These are phyloP conservation scores for Catocala nupta DNA, from an alignment of 2,888 invertebrate genomes.

Conservation along the genomic window DNA sequence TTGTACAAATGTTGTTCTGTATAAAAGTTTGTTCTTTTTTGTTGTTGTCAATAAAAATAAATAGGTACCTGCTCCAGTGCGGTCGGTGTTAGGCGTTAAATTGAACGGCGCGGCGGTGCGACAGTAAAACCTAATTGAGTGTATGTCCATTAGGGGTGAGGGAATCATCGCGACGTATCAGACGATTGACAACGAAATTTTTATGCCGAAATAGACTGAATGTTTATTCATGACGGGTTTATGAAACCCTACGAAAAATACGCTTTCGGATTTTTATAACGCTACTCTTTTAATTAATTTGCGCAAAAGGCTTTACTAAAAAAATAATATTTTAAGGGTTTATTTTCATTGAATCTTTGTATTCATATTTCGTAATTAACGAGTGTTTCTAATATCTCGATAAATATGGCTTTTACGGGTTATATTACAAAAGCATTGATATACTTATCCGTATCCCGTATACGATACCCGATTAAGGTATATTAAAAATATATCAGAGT, in stretches of 20 bases:
- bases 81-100: conserved; percentile 82
- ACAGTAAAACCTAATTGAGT: conserved; percentile 85
- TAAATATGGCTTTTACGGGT: not conserved
- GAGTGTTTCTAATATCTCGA: conserved; percentile 42
- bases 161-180: conserved; percentile 49
- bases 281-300: conserved; percentile 37
- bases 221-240: conserved; percentile 42
- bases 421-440: no score
- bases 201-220: conserved; percentile 39
- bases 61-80: conserved; percentile 73
- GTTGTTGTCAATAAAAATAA: conserved; percentile 79
- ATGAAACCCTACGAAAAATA: conserved; percentile 30
- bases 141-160: conserved; percentile 77
- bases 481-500: no score
- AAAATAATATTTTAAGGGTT: conserved; percentile 17
- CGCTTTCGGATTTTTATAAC: conserved; percentile 11
- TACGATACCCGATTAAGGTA: no score
- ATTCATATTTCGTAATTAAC: conserved; percentile 27
- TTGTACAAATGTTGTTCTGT: conserved; percentile 32
- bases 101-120: conserved; percentile 79
- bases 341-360: conserved; percentile 1
- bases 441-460: no score
- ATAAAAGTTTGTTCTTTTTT: conserved; percentile 48
- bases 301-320: conserved; percentile 46
- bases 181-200: conserved; percentile 53